A percentile compares a stretch with the other conserved stretches of the same genome.
phyloP scores from a whole-genome alignment of 2,113 vertebrate species.

The Brachionichthys hirsutus region DNA sequence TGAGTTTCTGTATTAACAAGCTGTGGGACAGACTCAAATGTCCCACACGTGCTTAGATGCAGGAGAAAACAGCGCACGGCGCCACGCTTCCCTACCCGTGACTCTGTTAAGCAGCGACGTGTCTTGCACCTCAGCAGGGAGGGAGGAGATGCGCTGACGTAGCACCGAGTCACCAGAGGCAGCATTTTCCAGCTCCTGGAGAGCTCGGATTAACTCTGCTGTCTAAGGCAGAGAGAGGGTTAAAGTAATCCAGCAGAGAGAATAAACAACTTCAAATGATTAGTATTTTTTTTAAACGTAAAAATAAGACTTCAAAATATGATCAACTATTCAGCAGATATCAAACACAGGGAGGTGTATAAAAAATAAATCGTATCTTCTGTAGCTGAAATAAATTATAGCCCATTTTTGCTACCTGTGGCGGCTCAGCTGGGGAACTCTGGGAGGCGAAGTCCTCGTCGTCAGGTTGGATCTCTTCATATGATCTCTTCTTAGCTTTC shows the following conservation, averaged over 20 bases:
- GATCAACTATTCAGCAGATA: no score
- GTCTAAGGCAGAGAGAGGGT: conserved; percentile 77
- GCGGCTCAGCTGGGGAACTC: conserved; percentile 89
- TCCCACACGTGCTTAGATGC: background rate
- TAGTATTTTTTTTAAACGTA: no score
- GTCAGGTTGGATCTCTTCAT: conserved; percentile 89
- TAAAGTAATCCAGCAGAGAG: background rate
- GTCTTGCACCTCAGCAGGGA: conserved; percentile 96
- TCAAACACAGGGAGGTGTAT: no score
- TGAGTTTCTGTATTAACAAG: background rate
- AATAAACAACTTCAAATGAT: no score
- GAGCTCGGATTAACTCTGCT: conserved; percentile 91
- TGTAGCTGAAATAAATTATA: no score
- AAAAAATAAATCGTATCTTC: no score
- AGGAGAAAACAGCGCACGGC: background rate
- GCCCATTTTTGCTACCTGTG: conserved; percentile 86
- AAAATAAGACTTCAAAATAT: no score
- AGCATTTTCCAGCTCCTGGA: conserved; percentile 97
- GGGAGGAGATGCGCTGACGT: conserved; percentile 92
- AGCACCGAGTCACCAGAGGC: conserved; percentile 92
- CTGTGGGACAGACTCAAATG: background rate
- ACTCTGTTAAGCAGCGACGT: conserved; percentile 92
- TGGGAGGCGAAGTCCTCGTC: conserved; percentile 87
- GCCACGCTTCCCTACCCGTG: conserved; percentile 82
- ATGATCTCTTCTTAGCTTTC: conserved; percentile 89